These are phyloP conservation scores for Pachydiplax longipennis DNA, from an alignment of 2,888 invertebrate species.

Conservation along the genomic window DNA sequence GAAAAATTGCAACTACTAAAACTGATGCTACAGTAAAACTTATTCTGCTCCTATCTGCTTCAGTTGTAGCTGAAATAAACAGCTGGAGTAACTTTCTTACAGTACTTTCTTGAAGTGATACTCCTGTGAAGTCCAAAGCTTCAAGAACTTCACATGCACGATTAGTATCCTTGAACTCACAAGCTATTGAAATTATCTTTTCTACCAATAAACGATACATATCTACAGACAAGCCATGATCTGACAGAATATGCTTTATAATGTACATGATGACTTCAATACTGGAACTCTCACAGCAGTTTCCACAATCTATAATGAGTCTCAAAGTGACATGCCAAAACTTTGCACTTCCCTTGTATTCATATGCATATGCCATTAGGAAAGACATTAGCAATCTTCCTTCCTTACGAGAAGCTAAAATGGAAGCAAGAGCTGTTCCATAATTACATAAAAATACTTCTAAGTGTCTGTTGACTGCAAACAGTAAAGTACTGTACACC, in stretches of 20 bases:
- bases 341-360: background rate
- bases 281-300: background rate
- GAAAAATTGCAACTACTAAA: no score
- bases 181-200: background rate
- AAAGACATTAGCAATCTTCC: background rate
- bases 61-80: background rate
- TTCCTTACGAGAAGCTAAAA: background rate
- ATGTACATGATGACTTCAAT: no score
- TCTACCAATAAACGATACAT: background rate
- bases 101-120: background rate
- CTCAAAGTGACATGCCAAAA: background rate
- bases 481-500: background rate
- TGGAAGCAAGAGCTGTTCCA: no score
- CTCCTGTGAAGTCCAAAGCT: background rate
- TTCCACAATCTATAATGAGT: background rate
- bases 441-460: no score
- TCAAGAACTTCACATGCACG: background rate
- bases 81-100: background rate
- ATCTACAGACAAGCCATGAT: no score
- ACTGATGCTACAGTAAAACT: no score
- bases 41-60: background rate
- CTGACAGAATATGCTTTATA: background rate
- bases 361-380: background rate
- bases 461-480: background rate
- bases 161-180: background rate